Conservation (phyloP, 2,113 vertebrate species). For the Pholis gunnellus region DNA sequence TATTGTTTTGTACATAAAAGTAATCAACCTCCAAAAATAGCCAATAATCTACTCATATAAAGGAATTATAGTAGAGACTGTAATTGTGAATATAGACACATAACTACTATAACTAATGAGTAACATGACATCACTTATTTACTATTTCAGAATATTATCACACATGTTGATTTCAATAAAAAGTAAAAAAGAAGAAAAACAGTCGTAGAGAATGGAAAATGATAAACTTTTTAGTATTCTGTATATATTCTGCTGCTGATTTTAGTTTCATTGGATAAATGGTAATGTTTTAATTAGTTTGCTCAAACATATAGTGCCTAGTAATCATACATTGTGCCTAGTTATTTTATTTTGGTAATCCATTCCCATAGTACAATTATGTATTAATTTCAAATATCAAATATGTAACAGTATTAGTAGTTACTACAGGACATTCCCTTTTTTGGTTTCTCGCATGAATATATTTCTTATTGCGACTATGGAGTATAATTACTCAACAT, state of each 20-base stretch:
- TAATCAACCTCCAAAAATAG: neutral
- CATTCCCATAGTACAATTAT: neutral
- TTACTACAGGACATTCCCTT: neutral
- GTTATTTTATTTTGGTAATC: neutral
- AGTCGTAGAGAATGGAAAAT: neutral
- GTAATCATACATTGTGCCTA: neutral
- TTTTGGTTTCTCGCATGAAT: neutral
- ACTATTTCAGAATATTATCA: neutral
- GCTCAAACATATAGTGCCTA: neutral
- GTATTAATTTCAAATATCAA: neutral
- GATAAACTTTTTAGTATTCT: neutral
- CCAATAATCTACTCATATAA: neutral
- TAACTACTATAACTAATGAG: neutral
- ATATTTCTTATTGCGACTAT: neutral
- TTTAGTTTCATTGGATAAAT: neutral
- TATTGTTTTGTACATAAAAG: neutral
- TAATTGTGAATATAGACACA: neutral
- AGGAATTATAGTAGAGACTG: neutral
- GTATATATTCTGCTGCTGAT: neutral
- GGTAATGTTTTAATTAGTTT: neutral
- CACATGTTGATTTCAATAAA: neutral
- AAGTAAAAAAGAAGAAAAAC: neutral
- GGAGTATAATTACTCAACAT: neutral
- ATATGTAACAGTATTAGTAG: neutral
- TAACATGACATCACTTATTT: neutral